Evolutionary conservation across 64 coral and sea anemone species (phyloP).

Genomic region (Porites lutea): DNA sequence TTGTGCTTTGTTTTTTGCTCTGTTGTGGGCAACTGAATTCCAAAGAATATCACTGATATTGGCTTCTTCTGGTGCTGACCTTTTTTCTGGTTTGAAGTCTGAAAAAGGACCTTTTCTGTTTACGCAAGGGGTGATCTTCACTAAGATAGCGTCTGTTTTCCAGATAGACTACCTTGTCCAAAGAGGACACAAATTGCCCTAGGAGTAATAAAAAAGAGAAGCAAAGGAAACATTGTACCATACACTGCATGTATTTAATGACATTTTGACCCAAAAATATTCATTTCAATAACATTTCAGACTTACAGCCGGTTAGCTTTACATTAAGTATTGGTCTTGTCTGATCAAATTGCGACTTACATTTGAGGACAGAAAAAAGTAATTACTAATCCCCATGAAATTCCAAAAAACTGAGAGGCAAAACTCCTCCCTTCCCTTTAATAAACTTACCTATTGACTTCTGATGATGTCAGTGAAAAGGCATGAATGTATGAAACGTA

Average conservation of each 20-base stretch:
- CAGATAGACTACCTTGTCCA: conserved; percentile 16
- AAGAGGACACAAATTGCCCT: neutral
- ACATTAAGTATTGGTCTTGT: neutral
- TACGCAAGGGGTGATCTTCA: too few species aligned
- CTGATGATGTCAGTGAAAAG: conserved; percentile 6
- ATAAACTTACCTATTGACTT: neutral
- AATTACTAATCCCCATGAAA: conserved; percentile 5
- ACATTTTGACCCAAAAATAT: neutral
- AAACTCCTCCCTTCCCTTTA: conserved; percentile 6
- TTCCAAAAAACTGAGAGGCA: conserved; percentile 10
- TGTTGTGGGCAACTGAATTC: conserved; percentile 41
- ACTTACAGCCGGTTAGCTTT: conserved; percentile 9
- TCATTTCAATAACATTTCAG: neutral
- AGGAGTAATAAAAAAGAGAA: neutral
- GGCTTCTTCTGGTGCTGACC: neutral
- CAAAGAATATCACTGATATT: neutral
- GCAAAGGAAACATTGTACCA: neutral
- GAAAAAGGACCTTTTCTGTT: too few species aligned
- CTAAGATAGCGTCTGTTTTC: conserved; percentile 24
- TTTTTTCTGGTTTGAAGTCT: neutral
- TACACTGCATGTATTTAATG: conserved; percentile 6
- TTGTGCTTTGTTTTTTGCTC: conserved; percentile 32
- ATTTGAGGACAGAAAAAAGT: conserved; percentile 8
- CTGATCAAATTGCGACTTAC: conserved; percentile 1
- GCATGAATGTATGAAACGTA: conserved; percentile 3